Evolutionary conservation across 2,797 vertebrate species (phyloP).

Genomic region (Carcharodon carcharias): DNA sequence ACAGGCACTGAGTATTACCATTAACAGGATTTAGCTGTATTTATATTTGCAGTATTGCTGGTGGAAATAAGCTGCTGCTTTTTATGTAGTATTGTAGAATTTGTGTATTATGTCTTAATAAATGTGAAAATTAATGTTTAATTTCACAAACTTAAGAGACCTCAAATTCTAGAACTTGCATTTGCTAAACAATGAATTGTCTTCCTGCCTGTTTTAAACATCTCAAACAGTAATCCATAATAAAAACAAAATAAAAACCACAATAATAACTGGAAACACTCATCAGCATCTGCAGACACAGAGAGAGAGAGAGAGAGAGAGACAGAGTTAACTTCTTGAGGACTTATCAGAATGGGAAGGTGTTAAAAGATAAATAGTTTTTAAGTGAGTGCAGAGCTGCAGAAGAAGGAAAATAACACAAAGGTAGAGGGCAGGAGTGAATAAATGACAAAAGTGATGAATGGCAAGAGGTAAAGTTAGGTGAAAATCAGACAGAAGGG

Average conservation of each 20-base stretch:
- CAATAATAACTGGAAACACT: too few species aligned
- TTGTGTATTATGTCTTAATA: not conserved
- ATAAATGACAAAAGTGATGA: not conserved
- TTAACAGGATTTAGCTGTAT: not conserved
- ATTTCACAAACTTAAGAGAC: not conserved
- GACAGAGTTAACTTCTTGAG: not conserved
- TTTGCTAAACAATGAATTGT: not conserved
- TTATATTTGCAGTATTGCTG: not conserved
- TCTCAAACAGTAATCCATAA: not conserved
- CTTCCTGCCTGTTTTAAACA: not conserved
- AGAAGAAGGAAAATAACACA: not conserved
- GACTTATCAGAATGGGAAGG: not conserved
- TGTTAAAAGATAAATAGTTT: too few species aligned
- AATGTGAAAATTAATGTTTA: not conserved
- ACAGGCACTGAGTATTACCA: not conserved
- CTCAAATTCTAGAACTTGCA: not conserved
- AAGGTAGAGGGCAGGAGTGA: not conserved
- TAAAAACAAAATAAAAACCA: not conserved
- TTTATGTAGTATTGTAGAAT: not conserved
- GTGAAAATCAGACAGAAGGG: not conserved
- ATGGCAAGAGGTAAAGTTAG: not conserved
- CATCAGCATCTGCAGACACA: too few species aligned
- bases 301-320: too few species aligned
- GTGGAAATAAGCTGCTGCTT: not conserved
- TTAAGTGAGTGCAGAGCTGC: too few species aligned